Conservation (phyloP, 2,888 invertebrate species). For the Harpalus rufipes region DNA sequence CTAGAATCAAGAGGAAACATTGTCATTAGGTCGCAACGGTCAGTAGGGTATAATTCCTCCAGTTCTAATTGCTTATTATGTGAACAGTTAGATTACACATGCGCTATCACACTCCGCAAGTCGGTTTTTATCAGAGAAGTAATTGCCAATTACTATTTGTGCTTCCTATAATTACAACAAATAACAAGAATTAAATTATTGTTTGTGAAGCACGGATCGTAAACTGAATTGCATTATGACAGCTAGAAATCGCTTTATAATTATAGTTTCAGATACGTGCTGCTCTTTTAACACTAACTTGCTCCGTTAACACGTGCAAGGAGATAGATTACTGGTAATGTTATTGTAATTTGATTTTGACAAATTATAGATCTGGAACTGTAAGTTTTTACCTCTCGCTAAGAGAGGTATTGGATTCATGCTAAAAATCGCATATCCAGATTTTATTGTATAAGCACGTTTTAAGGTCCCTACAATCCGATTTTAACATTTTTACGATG, state of each 20-base stretch:
- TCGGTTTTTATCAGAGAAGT: slow-evolving; percentile 53
- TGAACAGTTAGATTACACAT: slow-evolving; percentile 62
- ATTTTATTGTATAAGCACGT: too few species aligned
- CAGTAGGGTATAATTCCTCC: slow-evolving; percentile 62
- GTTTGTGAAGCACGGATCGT: slow-evolving; percentile 62
- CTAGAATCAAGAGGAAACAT: slow-evolving; percentile 65
- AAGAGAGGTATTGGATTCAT: too few species aligned
- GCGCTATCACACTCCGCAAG: slow-evolving; percentile 27
- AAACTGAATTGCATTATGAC: slow-evolving; percentile 67
- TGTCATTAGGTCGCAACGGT: slow-evolving; percentile 60
- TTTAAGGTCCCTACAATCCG: too few species aligned
- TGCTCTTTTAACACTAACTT: slow-evolving; percentile 58
- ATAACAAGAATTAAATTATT: slow-evolving; percentile 66
- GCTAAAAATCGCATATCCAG: too few species aligned
- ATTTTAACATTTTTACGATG: too few species aligned
- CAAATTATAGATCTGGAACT: slow-evolving; percentile 25
- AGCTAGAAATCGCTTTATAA: slow-evolving; percentile 67
- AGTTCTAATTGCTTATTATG: slow-evolving; percentile 65
- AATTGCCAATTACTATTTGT: slow-evolving; percentile 66
- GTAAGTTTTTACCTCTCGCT: too few species aligned
- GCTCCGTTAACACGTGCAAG: slow-evolving; percentile 53
- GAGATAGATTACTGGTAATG: slow-evolving; percentile 29
- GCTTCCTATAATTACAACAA: slow-evolving; percentile 65
- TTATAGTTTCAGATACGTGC: slow-evolving; percentile 55
- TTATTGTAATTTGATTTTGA: slow-evolving; percentile 36